These are phyloP conservation scores for Pseudorhombus dupliciocellatus DNA, from an alignment of 2,113 vertebrate genomes.

Conservation along the genomic window DNA sequence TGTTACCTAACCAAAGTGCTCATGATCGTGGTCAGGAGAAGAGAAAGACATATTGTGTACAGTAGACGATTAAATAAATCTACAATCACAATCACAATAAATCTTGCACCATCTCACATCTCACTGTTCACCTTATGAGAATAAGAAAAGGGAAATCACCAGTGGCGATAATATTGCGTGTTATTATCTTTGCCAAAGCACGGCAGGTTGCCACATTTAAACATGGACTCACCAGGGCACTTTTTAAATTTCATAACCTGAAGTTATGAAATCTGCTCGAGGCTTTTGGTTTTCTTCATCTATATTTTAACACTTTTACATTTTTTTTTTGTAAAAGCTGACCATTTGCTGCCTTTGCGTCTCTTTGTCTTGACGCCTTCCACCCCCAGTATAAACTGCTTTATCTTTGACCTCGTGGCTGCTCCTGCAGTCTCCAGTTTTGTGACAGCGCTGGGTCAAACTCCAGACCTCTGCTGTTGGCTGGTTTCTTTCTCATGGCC, in stretches of 20 bases:
- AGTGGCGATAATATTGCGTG: slow-evolving; percentile 3
- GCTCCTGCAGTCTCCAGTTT: slow-evolving; percentile 28
- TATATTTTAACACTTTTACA: slow-evolving; percentile 4
- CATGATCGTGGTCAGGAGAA: too few species aligned
- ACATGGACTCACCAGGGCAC: background rate
- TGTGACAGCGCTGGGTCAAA: slow-evolving; percentile 28
- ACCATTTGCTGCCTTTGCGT: background rate
- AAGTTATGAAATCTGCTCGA: slow-evolving; percentile 6
- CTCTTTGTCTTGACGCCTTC: slow-evolving; percentile 2
- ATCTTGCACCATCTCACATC: too few species aligned
- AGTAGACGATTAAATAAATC: background rate
- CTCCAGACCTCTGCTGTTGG: slow-evolving; percentile 36
- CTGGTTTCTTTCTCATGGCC: slow-evolving; percentile 31
- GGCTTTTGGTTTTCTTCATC: slow-evolving; percentile 3
- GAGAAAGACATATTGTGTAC: background rate
- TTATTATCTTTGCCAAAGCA: slow-evolving; percentile 3
- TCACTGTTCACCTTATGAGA: background rate
- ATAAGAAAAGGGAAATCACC: background rate
- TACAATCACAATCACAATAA: too few species aligned
- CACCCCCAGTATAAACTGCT: slow-evolving; percentile 10
- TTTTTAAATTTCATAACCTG: slow-evolving; percentile 18
- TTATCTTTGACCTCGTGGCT: slow-evolving; percentile 33
- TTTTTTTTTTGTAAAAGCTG: background rate
- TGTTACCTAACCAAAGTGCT: too few species aligned
- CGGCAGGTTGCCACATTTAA: background rate